These are phyloP conservation scores for Leptobrachium ailaonicum DNA, from an alignment of 2,113 vertebrate species.

Conservation along the genomic window DNA sequence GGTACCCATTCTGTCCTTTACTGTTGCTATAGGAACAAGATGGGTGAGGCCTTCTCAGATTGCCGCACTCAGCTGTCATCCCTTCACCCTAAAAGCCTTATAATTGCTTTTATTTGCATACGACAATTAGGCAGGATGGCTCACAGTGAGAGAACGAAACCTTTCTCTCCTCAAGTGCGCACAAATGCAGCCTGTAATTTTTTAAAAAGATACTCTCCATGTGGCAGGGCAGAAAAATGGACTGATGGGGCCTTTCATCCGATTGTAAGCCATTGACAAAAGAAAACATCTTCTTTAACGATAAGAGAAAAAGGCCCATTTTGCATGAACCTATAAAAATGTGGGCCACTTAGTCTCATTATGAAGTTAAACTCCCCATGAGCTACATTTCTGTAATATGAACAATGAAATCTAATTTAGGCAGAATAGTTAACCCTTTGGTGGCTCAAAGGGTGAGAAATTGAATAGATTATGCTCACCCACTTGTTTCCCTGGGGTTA, in stretches of 20 bases:
- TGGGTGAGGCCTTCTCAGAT: conserved; percentile 92
- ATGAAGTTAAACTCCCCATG: conserved; percentile 15
- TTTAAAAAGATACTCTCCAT: conserved; percentile 82
- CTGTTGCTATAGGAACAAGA: conserved; percentile 97
- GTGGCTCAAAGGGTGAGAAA: background rate
- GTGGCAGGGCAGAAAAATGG: conserved; percentile 80
- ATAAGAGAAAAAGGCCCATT: conserved; percentile 80
- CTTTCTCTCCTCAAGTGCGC: conserved; percentile 89
- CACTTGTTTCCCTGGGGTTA: background rate
- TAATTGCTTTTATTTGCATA: conserved; percentile 99
- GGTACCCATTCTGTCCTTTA: conserved; percentile 80
- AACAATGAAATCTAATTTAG: conserved; percentile 14
- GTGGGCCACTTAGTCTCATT: conserved; percentile 36
- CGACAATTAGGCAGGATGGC: conserved; percentile 99
- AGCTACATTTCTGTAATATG: conserved; percentile 32
- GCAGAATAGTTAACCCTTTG: background rate
- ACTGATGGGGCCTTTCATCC: conserved; percentile 82
- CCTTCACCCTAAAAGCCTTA: conserved; percentile 99
- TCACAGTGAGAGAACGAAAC: conserved; percentile 96
- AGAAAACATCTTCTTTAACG: conserved; percentile 83
- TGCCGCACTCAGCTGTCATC: conserved; percentile 99
- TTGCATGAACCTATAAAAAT: conserved; percentile 73
- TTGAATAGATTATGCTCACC: background rate
- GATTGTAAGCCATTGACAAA: conserved; percentile 86
- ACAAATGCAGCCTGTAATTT: conserved; percentile 84